Percentiles rank a stretch among this genome's conserved stretches.
phyloP scores from a whole-genome alignment of 2,888 invertebrate genomes.

The Argyra leucocephala region DNA sequence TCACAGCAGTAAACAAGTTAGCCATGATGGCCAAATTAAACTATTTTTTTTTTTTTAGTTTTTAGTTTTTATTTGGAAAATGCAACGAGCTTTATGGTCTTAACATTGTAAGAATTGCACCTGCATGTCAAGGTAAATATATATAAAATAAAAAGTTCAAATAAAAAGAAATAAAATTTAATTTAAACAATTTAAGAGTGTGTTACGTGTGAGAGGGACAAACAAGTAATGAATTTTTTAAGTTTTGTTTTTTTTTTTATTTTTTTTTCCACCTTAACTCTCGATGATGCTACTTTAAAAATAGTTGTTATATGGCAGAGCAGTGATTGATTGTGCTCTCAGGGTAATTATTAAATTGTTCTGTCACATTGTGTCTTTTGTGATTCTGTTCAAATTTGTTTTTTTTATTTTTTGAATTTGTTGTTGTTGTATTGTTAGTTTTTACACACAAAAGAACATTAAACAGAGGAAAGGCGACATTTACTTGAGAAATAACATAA shows the following conservation, averaged over 20 bases:
- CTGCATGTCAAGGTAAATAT: background rate
- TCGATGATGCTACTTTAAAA: too few relatives aligned
- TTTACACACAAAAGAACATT: too few relatives aligned
- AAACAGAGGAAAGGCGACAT: background rate
- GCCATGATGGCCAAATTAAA: too few relatives aligned
- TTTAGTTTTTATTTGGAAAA: too few relatives aligned
- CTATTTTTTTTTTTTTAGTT: too few relatives aligned
- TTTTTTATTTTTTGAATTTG: too few relatives aligned
- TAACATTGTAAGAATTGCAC: background rate
- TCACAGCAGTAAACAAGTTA: too few relatives aligned
- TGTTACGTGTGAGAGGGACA: background rate
- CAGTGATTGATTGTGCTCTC: background rate
- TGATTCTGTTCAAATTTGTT: background rate
- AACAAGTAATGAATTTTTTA: background rate
- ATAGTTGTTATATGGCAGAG: background rate
- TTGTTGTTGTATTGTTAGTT: too few relatives aligned
- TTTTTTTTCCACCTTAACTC: too few relatives aligned
- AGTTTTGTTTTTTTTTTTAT: too few relatives aligned
- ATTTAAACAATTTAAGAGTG: background rate
- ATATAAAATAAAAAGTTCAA: background rate
- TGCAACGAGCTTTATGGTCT: too few relatives aligned
- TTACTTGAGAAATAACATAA: background rate
- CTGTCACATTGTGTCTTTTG: background rate
- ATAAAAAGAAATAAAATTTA: background rate
- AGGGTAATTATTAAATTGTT: slow-evolving; percentile 6